These are phyloP conservation scores for Napeogenes sylphis DNA, from an alignment of 2,888 invertebrate species.

Conservation along the genomic window DNA sequence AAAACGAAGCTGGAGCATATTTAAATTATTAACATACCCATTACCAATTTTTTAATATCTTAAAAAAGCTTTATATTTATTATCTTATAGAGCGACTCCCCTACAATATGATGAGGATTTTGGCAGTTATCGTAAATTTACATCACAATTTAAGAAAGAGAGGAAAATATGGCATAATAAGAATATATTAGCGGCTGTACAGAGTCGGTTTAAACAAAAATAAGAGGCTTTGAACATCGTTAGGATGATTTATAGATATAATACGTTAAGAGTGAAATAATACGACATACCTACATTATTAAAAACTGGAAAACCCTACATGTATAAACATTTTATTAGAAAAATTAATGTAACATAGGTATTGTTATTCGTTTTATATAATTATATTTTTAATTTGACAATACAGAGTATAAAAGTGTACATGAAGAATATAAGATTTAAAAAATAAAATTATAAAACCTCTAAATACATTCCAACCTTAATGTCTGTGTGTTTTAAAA, in stretches of 20 bases:
- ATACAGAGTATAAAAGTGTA: too few relatives aligned
- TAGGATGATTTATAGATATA: too few relatives aligned
- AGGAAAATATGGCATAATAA: slow-evolving; percentile 52
- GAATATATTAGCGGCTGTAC: slow-evolving; percentile 31
- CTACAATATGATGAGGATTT: slow-evolving; percentile 24
- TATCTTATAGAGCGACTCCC: slow-evolving; percentile 1
- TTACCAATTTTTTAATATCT: slow-evolving; percentile 8
- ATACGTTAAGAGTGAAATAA: too few relatives aligned
- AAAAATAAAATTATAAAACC: too few relatives aligned
- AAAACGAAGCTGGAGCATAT: too few relatives aligned
- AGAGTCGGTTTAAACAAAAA: slow-evolving; percentile 6
- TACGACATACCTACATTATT: too few relatives aligned
- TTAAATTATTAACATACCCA: background rate
- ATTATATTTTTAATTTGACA: too few relatives aligned
- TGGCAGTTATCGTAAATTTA: slow-evolving; percentile 55
- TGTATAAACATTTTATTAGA: too few relatives aligned
- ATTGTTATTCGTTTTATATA: too few relatives aligned
- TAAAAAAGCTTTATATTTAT: background rate
- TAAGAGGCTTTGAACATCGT: slow-evolving; percentile 10
- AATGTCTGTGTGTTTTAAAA: slow-evolving; percentile 41
- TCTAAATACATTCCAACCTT: background rate
- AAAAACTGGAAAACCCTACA: too few relatives aligned
- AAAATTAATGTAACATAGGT: too few relatives aligned
- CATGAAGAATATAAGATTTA: too few relatives aligned
- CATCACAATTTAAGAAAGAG: slow-evolving; percentile 55